Conservation (phyloP, 2,113 vertebrate genomes). For the Calyptomena viridis region DNA sequence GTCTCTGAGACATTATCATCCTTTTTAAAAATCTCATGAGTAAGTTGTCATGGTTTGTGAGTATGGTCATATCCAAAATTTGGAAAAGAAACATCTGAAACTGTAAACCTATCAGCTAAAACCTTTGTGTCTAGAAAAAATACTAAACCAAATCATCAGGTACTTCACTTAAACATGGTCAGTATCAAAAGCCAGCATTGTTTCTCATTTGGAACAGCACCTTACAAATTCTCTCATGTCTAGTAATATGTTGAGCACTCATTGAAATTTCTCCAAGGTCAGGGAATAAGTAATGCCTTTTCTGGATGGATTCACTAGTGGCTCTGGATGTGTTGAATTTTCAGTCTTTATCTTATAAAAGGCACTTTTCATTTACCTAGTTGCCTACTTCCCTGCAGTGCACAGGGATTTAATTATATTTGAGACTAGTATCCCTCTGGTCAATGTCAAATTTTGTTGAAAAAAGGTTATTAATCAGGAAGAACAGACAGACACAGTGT, state of each 20-base stretch:
- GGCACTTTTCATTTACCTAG: conserved; percentile 25
- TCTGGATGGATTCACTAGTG: neutral
- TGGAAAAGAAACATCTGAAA: neutral
- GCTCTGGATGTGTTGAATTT: neutral
- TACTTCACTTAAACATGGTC: neutral
- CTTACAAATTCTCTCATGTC: neutral
- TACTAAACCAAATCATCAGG: neutral
- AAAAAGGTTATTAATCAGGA: conserved; percentile 50
- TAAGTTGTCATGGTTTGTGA: too few relatives aligned
- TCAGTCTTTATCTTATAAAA: conserved; percentile 6
- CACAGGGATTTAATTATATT: conserved; percentile 29
- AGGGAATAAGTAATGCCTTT: neutral
- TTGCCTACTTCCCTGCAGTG: conserved; percentile 12
- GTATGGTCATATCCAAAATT: neutral
- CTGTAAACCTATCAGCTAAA: neutral
- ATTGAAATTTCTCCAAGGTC: neutral
- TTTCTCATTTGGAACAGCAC: neutral
- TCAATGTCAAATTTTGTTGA: conserved; percentile 37
- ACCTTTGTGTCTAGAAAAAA: neutral
- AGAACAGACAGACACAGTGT: neutral
- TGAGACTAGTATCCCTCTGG: conserved; percentile 27
- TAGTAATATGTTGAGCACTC: neutral
- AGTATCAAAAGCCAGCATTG: neutral
- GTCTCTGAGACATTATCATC: neutral
- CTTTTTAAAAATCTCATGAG: neutral